phyloP scores from a whole-genome alignment of 2,888 invertebrate species.

The Corbicula japonica region DNA sequence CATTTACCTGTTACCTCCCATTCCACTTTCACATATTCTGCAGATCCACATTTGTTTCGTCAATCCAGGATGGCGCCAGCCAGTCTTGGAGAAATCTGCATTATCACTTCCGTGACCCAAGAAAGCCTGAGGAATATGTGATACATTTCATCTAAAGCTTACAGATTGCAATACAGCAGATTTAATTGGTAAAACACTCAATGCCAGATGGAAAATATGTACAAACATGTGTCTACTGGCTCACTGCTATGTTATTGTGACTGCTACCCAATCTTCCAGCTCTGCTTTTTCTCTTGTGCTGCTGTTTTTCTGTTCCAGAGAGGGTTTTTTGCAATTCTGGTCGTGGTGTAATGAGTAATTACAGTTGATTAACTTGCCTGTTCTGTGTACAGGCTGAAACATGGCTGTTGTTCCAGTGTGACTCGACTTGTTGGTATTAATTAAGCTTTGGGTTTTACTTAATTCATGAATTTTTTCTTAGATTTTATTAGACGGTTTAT shows the following conservation, averaged over 20 bases:
- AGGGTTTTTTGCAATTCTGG: background rate
- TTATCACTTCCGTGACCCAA: constrained; percentile 50
- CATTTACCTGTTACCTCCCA: constrained; percentile 47
- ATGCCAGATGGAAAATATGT: constrained; percentile 62
- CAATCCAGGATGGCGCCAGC: constrained; percentile 56
- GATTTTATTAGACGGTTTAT: no score
- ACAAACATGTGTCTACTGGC: constrained; percentile 57
- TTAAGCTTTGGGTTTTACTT: no score
- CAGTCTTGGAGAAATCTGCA: constrained; percentile 63
- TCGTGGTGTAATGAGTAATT: constrained; percentile 33
- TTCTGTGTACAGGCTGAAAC: constrained; percentile 1
- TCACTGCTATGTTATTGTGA: constrained; percentile 11
- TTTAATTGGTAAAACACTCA: constrained; percentile 61
- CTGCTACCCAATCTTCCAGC: constrained; percentile 2
- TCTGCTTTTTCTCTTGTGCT: background rate
- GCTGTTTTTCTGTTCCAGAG: constrained; percentile 2
- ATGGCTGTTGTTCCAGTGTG: no score
- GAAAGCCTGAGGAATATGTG: constrained; percentile 48
- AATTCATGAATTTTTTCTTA: constrained; percentile 33
- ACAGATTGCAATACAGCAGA: constrained; percentile 63
- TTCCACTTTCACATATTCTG: constrained; percentile 29
- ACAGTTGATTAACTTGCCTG: constrained; percentile 29
- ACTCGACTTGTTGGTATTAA: no score
- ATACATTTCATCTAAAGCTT: constrained; percentile 52
- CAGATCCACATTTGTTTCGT: constrained; percentile 63